A percentile compares a stretch with the other conserved stretches of the same genome.
Evolutionary conservation across 92 coral and sea anemone genomes (phyloP).

Genomic region (Palythoa caribaeorum): DNA sequence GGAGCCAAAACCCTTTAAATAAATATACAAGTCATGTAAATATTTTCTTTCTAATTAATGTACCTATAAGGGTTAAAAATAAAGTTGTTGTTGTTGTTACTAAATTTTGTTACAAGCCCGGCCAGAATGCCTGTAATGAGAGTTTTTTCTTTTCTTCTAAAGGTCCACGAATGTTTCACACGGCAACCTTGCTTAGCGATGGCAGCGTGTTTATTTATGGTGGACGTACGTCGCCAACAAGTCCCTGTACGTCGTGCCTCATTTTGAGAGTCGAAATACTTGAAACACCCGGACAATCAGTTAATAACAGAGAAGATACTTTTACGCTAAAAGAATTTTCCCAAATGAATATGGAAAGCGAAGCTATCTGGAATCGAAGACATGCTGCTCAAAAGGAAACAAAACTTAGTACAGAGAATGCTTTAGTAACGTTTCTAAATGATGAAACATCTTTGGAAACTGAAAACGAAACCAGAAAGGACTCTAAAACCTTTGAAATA

Average conservation of each 20-base stretch:
- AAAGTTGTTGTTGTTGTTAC: neutral
- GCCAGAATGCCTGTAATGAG: neutral
- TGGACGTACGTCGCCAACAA: slow-evolving; percentile 85
- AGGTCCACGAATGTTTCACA: slow-evolving; percentile 84
- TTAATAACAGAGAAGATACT: neutral
- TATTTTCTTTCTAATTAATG: no score
- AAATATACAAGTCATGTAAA: no score
- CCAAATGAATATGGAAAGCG: neutral
- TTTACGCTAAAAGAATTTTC: neutral
- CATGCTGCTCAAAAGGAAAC: neutral
- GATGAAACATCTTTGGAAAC: neutral
- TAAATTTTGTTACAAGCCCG: no score
- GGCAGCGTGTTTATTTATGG: slow-evolving; percentile 67
- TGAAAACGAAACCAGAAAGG: neutral
- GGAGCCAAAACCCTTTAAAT: no score
- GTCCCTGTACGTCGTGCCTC: slow-evolving; percentile 62
- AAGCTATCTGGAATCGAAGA: neutral
- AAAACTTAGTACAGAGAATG: neutral
- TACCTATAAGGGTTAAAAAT: no score
- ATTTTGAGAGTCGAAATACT: slow-evolving; percentile 27
- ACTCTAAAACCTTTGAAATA: neutral
- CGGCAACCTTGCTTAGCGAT: slow-evolving; percentile 64
- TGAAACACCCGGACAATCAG: neutral
- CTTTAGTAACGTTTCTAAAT: neutral
- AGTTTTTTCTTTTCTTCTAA: slow-evolving; percentile 12